Percentiles rank a stretch among this genome's conserved stretches.
Conservation (phyloP, 1,140 invertebrate species). For the Bradysia coprophila region DNA sequence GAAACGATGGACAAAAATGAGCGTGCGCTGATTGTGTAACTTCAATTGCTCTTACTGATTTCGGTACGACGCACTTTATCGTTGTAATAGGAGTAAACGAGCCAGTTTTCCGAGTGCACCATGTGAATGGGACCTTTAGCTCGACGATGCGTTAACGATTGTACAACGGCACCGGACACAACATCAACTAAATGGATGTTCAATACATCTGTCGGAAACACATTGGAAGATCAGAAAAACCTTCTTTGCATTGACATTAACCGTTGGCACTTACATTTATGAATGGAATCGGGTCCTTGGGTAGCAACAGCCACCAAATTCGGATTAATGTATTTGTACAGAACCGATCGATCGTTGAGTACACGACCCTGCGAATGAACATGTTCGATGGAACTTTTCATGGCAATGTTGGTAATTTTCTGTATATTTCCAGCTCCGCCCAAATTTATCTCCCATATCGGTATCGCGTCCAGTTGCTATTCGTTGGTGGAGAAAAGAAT, state of each 20-base stretch:
- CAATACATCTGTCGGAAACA: slow-evolving; percentile 36
- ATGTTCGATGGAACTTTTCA: slow-evolving; percentile 59
- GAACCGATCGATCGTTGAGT: slow-evolving; percentile 81
- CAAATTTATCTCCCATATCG: slow-evolving; percentile 53
- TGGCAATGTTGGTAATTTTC: slow-evolving; percentile 44
- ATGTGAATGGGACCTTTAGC: slow-evolving; percentile 68
- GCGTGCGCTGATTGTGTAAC: neutral
- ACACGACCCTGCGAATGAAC: slow-evolving; percentile 94
- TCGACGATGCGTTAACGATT: slow-evolving; percentile 56
- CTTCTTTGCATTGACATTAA: neutral
- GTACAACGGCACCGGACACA: slow-evolving; percentile 64
- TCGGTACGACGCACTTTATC: slow-evolving; percentile 84
- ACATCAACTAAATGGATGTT: slow-evolving; percentile 78
- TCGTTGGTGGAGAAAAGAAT: too few species aligned
- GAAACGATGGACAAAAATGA: slow-evolving; percentile 4
- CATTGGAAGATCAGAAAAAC: neutral
- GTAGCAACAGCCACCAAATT: slow-evolving; percentile 81
- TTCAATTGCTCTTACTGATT: slow-evolving; percentile 44
- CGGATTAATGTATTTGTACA: slow-evolving; percentile 98
- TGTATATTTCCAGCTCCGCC: slow-evolving; percentile 36
- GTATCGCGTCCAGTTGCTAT: slow-evolving; percentile 23
- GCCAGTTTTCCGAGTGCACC: slow-evolving; percentile 94
- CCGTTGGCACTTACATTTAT: slow-evolving; percentile 40
- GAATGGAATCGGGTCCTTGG: slow-evolving; percentile 50
- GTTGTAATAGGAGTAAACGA: slow-evolving; percentile 89